phyloP scores from a whole-genome alignment of 2,797 vertebrate genomes.

The Holocentrus rufus region DNA sequence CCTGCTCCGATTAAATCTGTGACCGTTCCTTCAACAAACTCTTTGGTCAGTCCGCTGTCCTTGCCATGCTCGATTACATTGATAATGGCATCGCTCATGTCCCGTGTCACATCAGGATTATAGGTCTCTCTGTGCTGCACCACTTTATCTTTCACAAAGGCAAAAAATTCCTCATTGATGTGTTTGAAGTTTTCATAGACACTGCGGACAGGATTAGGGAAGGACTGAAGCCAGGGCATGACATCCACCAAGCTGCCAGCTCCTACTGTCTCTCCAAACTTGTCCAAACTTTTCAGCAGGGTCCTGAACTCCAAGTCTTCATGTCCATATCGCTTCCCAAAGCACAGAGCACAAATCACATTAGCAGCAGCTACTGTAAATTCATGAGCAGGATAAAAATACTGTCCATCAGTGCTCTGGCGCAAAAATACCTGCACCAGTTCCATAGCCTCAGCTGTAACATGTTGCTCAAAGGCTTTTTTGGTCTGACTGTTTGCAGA shows the following conservation, averaged over 20 bases:
- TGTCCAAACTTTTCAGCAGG: constrained; percentile 85
- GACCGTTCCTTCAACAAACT: constrained; percentile 84
- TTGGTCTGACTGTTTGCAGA: constrained; percentile 80
- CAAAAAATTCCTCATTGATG: constrained; percentile 84
- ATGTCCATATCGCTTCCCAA: constrained; percentile 91
- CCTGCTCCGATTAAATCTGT: constrained; percentile 97
- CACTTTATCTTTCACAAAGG: constrained; percentile 84
- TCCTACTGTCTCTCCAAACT: constrained; percentile 91
- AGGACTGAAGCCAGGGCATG: constrained; percentile 93
- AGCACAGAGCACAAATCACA: constrained; percentile 95
- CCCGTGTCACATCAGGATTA: constrained; percentile 74
- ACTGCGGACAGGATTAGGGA: constrained; percentile 90
- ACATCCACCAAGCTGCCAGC: constrained; percentile 93
- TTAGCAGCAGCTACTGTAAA: constrained; percentile 91
- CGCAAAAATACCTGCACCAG: constrained; percentile 79
- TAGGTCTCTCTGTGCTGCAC: constrained; percentile 83
- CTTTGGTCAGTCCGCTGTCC: constrained; percentile 68
- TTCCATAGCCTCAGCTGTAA: constrained; percentile 82
- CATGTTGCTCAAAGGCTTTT: constrained; percentile 82
- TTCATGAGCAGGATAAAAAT: constrained; percentile 80
- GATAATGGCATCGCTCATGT: constrained; percentile 87
- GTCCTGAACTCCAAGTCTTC: constrained; percentile 90
- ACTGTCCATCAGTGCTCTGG: constrained; percentile 69
- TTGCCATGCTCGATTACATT: constrained; percentile 84
- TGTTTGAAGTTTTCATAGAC: constrained; percentile 86